Base-by-base conservation (phyloP, 2,888 invertebrate species). In the Zygothrica quintamaculata region DNA sequence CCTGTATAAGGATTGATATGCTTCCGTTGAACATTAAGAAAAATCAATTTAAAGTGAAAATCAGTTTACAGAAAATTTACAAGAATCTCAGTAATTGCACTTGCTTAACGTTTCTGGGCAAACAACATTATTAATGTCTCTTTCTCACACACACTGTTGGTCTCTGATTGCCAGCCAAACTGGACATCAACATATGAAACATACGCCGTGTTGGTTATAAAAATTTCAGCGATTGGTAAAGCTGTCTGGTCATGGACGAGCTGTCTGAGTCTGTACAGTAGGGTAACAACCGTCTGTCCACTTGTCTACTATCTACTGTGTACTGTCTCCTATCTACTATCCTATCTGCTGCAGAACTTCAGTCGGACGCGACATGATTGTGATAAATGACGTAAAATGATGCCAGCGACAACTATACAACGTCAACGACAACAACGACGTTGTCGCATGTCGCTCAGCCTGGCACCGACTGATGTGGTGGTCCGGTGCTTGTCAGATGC, bases 371-470 rank as follows among this genome's bases (percentile, higher is more conserved):
- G 84, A 64, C 87, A 84, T 80, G 75, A 82, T 82, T 86, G 84
- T 82, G 87, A 86, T 82, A 82, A 82, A 82, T 87, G 82, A 87
- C 82, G 70, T 73, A 84, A 86, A 86, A 84, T 82, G 82, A 86
- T 81, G 82, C 75, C 75, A 75, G 73, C 73, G 87, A 80, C 84
- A 86, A 84, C 74, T 72, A 57, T 64, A 61, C 67, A 68, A 61
- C 47, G 26, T 11, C 22, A 58, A 47, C 36, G 40, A 47, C 68
- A 66, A 68, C 62, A 66, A 60, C 52, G 37, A 59, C 56, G 68
- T 65, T 82, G 86, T 66, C 76, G 60, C 53, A 69, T 85, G 69
- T 82, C 76, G 65, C 65, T 84, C 77, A 69, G 61, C 50, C 48
- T 33, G 48, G 42, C 52, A 36, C 48, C 42, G 52, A 26, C 62